These are phyloP conservation scores for Chrysotoxum bicinctum DNA, from an alignment of 2,888 invertebrate species.

Conservation along the genomic window DNA sequence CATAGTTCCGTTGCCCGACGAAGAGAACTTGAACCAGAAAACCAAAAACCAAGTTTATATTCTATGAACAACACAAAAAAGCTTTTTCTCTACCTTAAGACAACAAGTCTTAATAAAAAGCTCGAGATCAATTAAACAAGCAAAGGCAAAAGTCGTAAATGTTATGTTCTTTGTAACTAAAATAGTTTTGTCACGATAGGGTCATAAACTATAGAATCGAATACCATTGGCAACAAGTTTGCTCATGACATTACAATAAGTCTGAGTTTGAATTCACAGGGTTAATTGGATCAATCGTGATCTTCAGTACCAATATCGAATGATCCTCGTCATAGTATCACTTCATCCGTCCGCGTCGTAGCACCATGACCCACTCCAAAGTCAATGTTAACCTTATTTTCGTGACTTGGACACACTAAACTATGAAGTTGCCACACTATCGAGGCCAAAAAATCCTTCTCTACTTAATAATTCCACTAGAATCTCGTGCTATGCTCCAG, in stretches of 20 bases:
- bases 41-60: too few species aligned
- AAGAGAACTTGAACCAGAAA: too few species aligned
- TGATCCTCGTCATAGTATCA: background rate
- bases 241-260: conserved; percentile 8
- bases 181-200: conserved; percentile 24
- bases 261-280: background rate
- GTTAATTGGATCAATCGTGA: conserved; percentile 61
- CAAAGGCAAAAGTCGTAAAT: background rate
- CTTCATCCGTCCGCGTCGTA: background rate
- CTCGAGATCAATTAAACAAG: background rate
- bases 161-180: background rate
- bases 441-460: background rate
- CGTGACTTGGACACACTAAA: conserved; percentile 55
- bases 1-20: too few species aligned
- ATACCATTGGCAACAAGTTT: background rate
- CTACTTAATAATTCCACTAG: conserved; percentile 39
- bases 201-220: background rate
- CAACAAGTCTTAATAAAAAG: background rate
- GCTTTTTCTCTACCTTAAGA: too few species aligned
- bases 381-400: conserved; percentile 53
- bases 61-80: too few species aligned
- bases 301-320: background rate
- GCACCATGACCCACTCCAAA: conserved; percentile 63
- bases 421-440: conserved; percentile 1
- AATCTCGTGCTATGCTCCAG: conserved; percentile 64